Evolutionary conservation across 2,888 invertebrate species (phyloP).

Genomic region (Agriopis leucophaearia): DNA sequence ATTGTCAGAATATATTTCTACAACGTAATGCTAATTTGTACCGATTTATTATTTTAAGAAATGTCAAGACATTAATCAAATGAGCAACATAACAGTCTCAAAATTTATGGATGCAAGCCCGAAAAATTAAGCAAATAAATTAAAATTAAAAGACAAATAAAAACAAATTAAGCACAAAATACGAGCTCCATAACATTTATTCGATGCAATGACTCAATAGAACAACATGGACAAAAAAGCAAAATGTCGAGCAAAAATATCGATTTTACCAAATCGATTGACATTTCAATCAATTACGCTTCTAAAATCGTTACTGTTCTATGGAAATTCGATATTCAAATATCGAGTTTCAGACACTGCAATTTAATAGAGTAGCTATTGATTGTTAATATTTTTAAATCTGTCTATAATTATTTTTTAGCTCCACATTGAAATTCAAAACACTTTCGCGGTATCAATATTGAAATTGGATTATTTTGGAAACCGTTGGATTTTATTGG

Average conservation of each 20-base stretch:
- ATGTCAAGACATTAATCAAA: slow-evolving; percentile 7
- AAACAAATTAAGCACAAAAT: slow-evolving; percentile 3
- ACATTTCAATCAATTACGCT: slow-evolving; percentile 20
- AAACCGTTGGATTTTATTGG: slow-evolving; percentile 12
- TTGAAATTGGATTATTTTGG: background rate
- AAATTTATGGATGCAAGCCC: slow-evolving; percentile 5
- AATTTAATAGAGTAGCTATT: slow-evolving; percentile 20
- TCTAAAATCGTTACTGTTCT: slow-evolving; percentile 19
- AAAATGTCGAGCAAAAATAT: slow-evolving; percentile 18
- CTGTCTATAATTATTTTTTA: slow-evolving; percentile 1
- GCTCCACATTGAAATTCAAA: slow-evolving; percentile 2
- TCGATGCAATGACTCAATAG: slow-evolving; percentile 12
- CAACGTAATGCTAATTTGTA: slow-evolving; percentile 5
- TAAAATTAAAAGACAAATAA: slow-evolving; percentile 4
- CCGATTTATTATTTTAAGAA: slow-evolving; percentile 18
- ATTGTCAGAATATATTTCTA: background rate
- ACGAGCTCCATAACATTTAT: slow-evolving; percentile 1
- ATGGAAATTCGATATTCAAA: slow-evolving; percentile 17
- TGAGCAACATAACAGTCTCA: slow-evolving; percentile 1
- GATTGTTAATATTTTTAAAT: slow-evolving; percentile 7
- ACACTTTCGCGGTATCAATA: background rate
- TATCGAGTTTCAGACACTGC: slow-evolving; percentile 19
- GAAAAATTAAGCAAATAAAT: slow-evolving; percentile 7
- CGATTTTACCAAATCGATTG: slow-evolving; percentile 21
- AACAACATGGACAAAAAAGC: slow-evolving; percentile 1